phyloP scores from a whole-genome alignment of 2,797 vertebrate species.

The Garrulus glandarius region DNA sequence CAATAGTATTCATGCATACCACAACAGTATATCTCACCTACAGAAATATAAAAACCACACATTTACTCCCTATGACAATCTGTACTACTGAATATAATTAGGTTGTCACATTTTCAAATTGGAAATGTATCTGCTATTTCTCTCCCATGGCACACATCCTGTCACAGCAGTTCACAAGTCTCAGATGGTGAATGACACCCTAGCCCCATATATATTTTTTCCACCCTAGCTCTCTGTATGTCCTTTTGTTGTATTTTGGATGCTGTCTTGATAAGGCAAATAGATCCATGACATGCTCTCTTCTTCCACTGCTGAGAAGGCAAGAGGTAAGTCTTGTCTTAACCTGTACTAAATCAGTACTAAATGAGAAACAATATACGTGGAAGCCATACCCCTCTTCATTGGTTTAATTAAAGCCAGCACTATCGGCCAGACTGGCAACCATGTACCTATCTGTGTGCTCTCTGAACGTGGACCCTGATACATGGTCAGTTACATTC shows the following conservation, averaged over 20 bases:
- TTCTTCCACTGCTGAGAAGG: neutral
- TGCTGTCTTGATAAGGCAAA: neutral
- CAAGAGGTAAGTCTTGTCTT: neutral
- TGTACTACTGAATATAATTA: neutral
- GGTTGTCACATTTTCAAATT: neutral
- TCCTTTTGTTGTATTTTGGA: neutral
- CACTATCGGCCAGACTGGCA: neutral
- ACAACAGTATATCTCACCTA: neutral
- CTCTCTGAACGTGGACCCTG: accelerated
- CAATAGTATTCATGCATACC: neutral
- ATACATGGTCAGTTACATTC: accelerated
- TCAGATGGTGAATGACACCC: neutral
- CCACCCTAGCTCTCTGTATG: neutral
- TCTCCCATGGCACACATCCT: neutral
- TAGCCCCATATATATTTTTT: neutral
- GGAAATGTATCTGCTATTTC: neutral
- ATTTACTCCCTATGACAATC: neutral
- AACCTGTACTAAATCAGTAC: neutral
- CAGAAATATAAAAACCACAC: neutral
- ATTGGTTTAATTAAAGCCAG: neutral
- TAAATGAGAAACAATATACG: neutral
- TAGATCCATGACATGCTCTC: neutral
- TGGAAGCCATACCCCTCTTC: neutral
- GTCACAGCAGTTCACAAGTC: neutral
- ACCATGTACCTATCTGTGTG: accelerated